Percentiles rank a stretch among this genome's conserved stretches.
Conservation (phyloP, 2,113 vertebrate species). For the Galbula dea region DNA sequence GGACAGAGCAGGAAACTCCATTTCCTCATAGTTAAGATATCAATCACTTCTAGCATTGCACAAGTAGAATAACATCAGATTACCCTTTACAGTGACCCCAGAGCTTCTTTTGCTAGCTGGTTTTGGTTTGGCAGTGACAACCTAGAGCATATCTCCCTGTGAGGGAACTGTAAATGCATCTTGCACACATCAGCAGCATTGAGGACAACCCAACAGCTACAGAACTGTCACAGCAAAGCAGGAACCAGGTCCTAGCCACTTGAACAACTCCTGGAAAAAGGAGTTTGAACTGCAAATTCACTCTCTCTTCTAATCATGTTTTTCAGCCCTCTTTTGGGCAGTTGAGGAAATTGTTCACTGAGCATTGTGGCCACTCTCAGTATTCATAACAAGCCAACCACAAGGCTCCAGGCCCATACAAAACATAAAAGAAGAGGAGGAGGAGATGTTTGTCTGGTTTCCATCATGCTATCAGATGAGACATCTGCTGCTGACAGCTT, state of each 20-base stretch:
- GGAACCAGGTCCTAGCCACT: neutral
- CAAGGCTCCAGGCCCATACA: neutral
- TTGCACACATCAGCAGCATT: neutral
- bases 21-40: slow-evolving; percentile 31
- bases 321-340: neutral
- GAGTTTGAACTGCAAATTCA: neutral
- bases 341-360: neutral
- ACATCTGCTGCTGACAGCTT: neutral
- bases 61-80: slow-evolving; percentile 22
- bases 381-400: neutral
- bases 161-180: neutral
- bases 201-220: neutral
- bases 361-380: neutral
- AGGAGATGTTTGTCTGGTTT: neutral
- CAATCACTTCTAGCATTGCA: neutral
- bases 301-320: neutral
- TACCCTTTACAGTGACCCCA: slow-evolving; percentile 1
- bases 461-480: neutral
- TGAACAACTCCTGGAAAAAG: neutral
- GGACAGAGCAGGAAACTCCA: neutral
- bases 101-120: neutral
- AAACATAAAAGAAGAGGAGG: neutral
- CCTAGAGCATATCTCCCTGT: neutral
- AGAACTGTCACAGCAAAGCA: neutral
- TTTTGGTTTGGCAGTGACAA: neutral